Conservation (phyloP, 1,140 invertebrate genomes). For the Lethocerus indicus region DNA sequence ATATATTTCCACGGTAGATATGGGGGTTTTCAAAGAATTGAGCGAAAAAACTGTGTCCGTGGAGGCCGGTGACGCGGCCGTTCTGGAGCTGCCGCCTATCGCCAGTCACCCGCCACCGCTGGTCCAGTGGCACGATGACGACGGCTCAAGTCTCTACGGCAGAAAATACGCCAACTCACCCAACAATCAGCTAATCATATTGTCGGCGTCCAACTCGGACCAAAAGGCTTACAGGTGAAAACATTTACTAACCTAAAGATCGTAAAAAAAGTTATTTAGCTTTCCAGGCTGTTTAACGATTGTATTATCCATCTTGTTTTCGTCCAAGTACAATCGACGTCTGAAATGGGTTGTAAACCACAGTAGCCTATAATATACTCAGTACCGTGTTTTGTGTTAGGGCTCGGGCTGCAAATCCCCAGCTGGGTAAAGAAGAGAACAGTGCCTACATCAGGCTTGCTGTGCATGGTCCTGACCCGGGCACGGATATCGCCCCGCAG, state of each 20-base stretch:
- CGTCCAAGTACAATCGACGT: too few species aligned
- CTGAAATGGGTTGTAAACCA: too few species aligned
- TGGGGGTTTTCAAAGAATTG: conserved; percentile 59
- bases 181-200: conserved; percentile 60
- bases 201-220: conserved; percentile 52
- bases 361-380: too few species aligned
- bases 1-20: too few species aligned
- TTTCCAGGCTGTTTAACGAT: background rate
- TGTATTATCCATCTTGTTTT: too few species aligned
- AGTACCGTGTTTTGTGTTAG: too few species aligned
- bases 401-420: conserved; percentile 69
- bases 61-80: conserved; percentile 57
- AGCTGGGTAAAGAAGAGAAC: conserved; percentile 69
- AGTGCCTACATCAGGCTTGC: conserved; percentile 63
- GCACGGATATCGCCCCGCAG: conserved; percentile 52
- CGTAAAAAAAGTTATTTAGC: background rate
- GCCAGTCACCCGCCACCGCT: conserved; percentile 65
- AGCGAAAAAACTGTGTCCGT: conserved; percentile 47
- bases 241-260: background rate
- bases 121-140: conserved; percentile 67
- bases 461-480: conserved; percentile 42
- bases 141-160: conserved; percentile 48
- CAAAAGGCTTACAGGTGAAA: conserved; percentile 53
- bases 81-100: conserved; percentile 62
- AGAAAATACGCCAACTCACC: conserved; percentile 62